These are phyloP conservation scores for Perca schrenkii DNA, from an alignment of 2,113 vertebrate species.

Conservation along the genomic window DNA sequence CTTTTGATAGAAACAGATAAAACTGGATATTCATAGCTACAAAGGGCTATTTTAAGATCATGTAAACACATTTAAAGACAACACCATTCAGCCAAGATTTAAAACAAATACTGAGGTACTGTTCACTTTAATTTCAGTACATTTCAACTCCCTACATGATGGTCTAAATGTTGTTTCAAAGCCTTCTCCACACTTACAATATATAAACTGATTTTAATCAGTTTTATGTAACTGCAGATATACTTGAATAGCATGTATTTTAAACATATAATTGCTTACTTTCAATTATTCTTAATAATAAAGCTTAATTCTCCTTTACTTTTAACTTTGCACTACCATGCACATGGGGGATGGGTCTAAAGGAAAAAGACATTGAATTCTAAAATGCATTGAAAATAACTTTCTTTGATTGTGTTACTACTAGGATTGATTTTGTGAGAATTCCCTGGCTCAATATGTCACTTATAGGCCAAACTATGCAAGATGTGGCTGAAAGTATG, in stretches of 20 bases:
- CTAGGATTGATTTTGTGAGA: neutral
- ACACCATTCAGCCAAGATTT: neutral
- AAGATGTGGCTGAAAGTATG: neutral
- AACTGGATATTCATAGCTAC: constrained; percentile 33
- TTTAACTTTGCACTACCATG: neutral
- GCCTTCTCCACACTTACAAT: neutral
- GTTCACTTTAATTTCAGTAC: neutral
- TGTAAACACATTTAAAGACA: neutral
- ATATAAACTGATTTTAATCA: neutral
- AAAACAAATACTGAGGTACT: neutral
- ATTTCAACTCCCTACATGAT: neutral
- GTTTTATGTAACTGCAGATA: neutral
- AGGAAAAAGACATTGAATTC: neutral
- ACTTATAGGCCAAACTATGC: neutral
- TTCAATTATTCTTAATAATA: neutral
- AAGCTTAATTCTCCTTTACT: neutral
- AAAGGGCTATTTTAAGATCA: neutral
- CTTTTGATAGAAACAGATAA: constrained; percentile 19
- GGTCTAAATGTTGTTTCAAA: neutral
- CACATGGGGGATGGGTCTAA: neutral
- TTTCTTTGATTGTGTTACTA: neutral
- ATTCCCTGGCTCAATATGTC: neutral
- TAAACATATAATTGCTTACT: neutral
- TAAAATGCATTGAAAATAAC: neutral
- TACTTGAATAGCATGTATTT: neutral